These are phyloP conservation scores for Rhogogaster chlorosoma DNA, from an alignment of 2,888 invertebrate genomes.

Conservation along the genomic window DNA sequence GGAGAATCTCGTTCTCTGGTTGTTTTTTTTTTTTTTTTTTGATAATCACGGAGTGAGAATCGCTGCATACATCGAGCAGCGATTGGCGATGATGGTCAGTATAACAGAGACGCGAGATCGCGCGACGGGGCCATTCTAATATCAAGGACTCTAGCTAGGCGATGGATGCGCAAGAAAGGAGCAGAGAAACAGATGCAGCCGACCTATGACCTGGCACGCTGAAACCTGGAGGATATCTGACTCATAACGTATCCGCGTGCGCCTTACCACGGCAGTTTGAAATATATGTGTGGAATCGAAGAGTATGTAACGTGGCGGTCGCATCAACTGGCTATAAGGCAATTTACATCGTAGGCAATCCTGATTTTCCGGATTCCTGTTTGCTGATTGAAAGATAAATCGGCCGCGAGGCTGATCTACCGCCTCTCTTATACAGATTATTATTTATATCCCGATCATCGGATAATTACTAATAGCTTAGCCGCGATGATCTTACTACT, in stretches of 20 bases:
- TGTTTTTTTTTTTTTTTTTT: neutral
- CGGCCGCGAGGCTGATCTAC: slow-evolving; percentile 13
- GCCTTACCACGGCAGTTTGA: neutral
- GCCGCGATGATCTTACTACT: slow-evolving; percentile 8
- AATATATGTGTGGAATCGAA: slow-evolving; percentile 13
- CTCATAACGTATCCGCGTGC: slow-evolving; percentile 70
- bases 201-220: slow-evolving; percentile 75
- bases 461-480: slow-evolving; percentile 37
- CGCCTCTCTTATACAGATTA: slow-evolving; percentile 30
- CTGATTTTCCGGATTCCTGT: slow-evolving; percentile 67
- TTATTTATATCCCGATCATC: slow-evolving; percentile 41
- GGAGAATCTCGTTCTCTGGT: neutral
- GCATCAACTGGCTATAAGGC: slow-evolving; percentile 55
- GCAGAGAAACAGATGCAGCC: slow-evolving; percentile 71
- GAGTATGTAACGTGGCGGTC: slow-evolving; percentile 28
- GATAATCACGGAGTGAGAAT: neutral
- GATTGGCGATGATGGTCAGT: slow-evolving; percentile 36
- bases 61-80: neutral
- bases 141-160: slow-evolving; percentile 70
- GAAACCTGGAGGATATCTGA: slow-evolving; percentile 74
- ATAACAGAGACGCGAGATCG: slow-evolving; percentile 19
- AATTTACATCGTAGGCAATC: slow-evolving; percentile 66
- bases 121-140: slow-evolving; percentile 74
- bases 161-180: slow-evolving; percentile 61
- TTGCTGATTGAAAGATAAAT: slow-evolving; percentile 49